Percentiles rank a stretch among this genome's conserved stretches.
Evolutionary conservation across 1,140 invertebrate species (phyloP).

Genomic region (Hypothenemus hampei): DNA sequence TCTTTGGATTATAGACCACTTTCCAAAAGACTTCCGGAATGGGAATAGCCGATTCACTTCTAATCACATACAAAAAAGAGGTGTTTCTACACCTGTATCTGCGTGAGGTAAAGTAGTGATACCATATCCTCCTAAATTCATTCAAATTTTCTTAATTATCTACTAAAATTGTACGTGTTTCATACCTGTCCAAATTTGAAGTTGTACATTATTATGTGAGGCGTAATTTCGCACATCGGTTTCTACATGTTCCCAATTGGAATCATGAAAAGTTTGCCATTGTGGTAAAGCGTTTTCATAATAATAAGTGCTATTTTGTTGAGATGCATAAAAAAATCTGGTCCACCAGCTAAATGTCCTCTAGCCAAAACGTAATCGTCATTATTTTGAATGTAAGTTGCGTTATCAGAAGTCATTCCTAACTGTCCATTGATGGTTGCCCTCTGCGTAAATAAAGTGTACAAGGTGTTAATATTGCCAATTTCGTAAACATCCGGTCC

Average conservation of each 20-base stretch:
- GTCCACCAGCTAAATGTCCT: constrained; percentile 62
- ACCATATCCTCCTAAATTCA: constrained; percentile 44
- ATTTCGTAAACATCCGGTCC: constrained; percentile 36
- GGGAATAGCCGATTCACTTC: constrained; percentile 47
- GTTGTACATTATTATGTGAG: constrained; percentile 33
- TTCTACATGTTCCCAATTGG: constrained; percentile 53
- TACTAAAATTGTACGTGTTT: not conserved
- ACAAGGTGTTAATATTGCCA: constrained; percentile 34
- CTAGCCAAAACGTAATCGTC: constrained; percentile 57
- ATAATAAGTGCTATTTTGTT: constrained; percentile 57
- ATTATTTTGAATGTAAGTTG: constrained; percentile 44
- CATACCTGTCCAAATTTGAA: constrained; percentile 30
- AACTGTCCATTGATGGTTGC: constrained; percentile 36
- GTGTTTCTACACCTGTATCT: constrained; percentile 38
- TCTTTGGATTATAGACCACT: constrained; percentile 53
- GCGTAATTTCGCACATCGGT: constrained; percentile 45
- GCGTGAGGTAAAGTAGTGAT: constrained; percentile 49
- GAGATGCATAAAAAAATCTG: constrained; percentile 56
- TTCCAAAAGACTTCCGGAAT: constrained; percentile 60
- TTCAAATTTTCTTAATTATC: not conserved
- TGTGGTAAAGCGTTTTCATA: constrained; percentile 52
- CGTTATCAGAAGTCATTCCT: constrained; percentile 35
- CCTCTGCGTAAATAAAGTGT: constrained; percentile 35
- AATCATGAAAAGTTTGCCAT: constrained; percentile 54
- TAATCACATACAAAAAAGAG: constrained; percentile 50